Evolutionary conservation across 2,113 vertebrate genomes (phyloP).

Genomic region (Cranoglanis bouderius): DNA sequence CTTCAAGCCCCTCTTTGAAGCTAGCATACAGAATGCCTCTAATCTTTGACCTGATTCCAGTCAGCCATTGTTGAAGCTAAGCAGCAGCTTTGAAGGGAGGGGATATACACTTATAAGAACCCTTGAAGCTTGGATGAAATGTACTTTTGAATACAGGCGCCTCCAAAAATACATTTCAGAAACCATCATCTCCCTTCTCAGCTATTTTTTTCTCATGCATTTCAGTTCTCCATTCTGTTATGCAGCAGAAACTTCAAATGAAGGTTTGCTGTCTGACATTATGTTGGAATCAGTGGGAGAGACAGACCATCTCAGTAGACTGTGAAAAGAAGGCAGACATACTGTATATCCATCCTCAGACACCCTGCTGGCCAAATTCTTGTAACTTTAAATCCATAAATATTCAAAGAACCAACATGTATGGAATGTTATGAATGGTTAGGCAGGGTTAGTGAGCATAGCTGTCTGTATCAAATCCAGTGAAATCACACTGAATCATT

Average conservation of each 20-base stretch:
- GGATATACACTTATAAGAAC: slow-evolving; percentile 49
- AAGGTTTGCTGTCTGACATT: slow-evolving; percentile 35
- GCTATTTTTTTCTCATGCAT: slow-evolving; percentile 31
- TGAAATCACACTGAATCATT: not conserved
- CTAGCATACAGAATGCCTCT: slow-evolving; percentile 58
- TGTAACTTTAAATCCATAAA: not conserved
- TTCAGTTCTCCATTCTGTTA: slow-evolving; percentile 33
- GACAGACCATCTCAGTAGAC: not conserved
- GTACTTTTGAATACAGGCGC: slow-evolving; percentile 53
- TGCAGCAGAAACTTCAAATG: slow-evolving; percentile 49
- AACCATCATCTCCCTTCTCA: slow-evolving; percentile 23
- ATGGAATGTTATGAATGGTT: not conserved
- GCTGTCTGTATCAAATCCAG: not conserved
- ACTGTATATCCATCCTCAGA: not conserved
- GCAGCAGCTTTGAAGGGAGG: slow-evolving; percentile 55
- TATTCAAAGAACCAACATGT: not conserved
- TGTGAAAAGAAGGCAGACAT: not conserved
- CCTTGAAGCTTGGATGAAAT: slow-evolving; percentile 63
- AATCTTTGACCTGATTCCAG: slow-evolving; percentile 67
- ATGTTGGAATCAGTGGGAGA: slow-evolving; percentile 43
- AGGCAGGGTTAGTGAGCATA: not conserved
- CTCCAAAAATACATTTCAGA: slow-evolving; percentile 36
- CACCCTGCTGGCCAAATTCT: not conserved
- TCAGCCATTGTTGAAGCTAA: slow-evolving; percentile 63
- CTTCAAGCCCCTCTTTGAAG: slow-evolving; percentile 64